Base-by-base conservation (phyloP, 2,113 vertebrate species). In the Malurus melanocephalus region DNA sequence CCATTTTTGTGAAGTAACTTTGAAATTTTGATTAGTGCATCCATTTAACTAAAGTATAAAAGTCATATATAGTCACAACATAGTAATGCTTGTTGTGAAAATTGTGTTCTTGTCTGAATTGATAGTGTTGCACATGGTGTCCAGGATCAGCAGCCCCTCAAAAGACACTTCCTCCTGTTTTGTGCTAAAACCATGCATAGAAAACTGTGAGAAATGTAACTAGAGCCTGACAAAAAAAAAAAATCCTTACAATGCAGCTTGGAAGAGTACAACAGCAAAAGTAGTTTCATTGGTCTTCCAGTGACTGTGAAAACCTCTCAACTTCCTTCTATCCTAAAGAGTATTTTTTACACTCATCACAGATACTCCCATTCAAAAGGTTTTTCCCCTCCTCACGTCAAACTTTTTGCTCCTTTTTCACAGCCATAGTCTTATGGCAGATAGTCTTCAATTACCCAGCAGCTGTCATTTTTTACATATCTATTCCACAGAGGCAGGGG, bases 1-100 rank as follows among this genome's bases (percentile, higher is more conserved):
- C 97, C 71, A 80, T 95, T 98, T 98, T 97, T 98, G 98, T 97
- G 96, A 97, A 97, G 97, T 98, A 97, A 96, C 96, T 97, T 97
- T 85, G 95, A 93, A 97, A 97, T 92, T 97, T 96, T 98, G 96
- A 96, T 97, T 97, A 97, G 97, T 97, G 97, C 90, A 97, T 96
- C 96, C 95, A 95, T 96, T 97, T 96, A 96, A 93, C 95, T 94
- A 67, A 96, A 95, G 94, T 96, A 96, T 96, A 95, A 91, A 96
- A 88, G 94, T 87, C 90, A 66, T 59, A 93, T 85, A 88, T 93
- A 93, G 77, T 68, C 90, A 85, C 90, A 92, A 76, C 71, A 75
- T 56, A 90, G 90, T 80, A 59, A 9, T 79, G 75, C 84, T 92
- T 90, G 72, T 89, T 77, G 61, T 92, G 55, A 88, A 89, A 83